Percentiles rank a stretch among this genome's conserved stretches.
Evolutionary conservation across 2,113 vertebrate genomes (phyloP).

Genomic region (Cichladusa arquata): DNA sequence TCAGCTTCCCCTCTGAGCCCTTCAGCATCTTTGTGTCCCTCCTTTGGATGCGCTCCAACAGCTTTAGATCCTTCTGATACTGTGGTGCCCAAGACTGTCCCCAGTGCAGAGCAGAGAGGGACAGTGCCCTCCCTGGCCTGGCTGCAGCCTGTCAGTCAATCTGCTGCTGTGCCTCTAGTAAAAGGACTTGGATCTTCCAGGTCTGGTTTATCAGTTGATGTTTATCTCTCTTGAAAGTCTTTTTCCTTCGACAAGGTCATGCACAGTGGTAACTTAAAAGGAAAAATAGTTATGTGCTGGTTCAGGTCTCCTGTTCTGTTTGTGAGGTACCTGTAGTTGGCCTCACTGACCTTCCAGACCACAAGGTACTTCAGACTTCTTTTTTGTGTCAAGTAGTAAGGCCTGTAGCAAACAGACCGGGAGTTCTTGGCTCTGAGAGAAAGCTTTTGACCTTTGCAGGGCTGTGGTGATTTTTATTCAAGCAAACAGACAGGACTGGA

Average conservation of each 20-base stretch:
- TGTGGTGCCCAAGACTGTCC: not conserved
- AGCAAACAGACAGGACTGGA: not conserved
- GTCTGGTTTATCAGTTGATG: not conserved
- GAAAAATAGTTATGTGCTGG: not conserved
- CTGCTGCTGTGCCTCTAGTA: not conserved
- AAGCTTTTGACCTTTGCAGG: not conserved
- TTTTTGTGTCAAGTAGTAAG: not conserved
- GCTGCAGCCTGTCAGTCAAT: not conserved
- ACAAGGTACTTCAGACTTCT: not conserved
- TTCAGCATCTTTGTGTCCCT: not conserved
- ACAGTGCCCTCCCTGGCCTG: not conserved
- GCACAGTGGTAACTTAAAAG: not conserved
- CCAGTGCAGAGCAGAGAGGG: not conserved
- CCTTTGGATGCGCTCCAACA: not conserved
- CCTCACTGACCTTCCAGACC: not conserved
- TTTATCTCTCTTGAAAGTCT: not conserved
- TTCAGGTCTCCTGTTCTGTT: not conserved
- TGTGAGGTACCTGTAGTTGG: not conserved
- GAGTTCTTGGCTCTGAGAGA: not conserved
- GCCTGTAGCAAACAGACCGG: not conserved
- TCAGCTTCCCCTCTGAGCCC: not conserved
- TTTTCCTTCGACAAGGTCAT: not conserved
- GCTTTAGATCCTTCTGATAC: not conserved
- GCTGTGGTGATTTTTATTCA: not conserved
- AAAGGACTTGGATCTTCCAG: not conserved